A percentile compares a stretch with the other conserved stretches of the same genome.
Evolutionary conservation across 2,113 vertebrate species (phyloP).

Genomic region (Cranoglanis bouderius): DNA sequence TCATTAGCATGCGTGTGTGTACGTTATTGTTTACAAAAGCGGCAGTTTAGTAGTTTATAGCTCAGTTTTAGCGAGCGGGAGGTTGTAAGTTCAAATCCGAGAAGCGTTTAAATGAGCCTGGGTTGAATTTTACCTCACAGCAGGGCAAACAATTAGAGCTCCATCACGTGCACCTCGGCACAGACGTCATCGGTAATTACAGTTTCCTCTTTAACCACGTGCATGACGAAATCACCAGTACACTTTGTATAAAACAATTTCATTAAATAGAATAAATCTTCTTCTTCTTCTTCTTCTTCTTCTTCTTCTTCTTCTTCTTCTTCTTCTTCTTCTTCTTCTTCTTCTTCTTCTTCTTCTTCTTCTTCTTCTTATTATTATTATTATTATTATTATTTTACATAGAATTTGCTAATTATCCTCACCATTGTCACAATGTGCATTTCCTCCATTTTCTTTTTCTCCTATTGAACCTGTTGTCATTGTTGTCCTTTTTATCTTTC

Average conservation of each 20-base stretch:
- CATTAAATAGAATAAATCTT: not conserved
- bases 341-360: no score
- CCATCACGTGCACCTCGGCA: not conserved
- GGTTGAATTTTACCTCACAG: not conserved
- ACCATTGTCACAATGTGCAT: not conserved
- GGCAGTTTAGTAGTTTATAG: not conserved
- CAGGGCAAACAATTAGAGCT: not conserved
- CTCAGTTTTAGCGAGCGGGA: not conserved
- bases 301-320: no score
- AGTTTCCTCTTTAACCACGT: no score
- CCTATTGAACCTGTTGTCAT: not conserved
- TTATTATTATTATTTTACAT: not conserved
- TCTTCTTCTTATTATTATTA: no score
- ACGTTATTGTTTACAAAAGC: not conserved
- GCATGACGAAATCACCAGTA: not conserved
- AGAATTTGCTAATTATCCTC: not conserved
- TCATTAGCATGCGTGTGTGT: slow-evolving; percentile 3
- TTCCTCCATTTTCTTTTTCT: not conserved
- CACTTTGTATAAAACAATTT: not conserved
- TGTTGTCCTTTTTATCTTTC: no score
- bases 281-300: not conserved
- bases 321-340: no score
- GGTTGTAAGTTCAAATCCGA: not conserved
- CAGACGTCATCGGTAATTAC: no score
- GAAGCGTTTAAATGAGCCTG: not conserved